Evolutionary conservation across 2,888 invertebrate species (phyloP).

Genomic region (Sphaerophoria taeniata): DNA sequence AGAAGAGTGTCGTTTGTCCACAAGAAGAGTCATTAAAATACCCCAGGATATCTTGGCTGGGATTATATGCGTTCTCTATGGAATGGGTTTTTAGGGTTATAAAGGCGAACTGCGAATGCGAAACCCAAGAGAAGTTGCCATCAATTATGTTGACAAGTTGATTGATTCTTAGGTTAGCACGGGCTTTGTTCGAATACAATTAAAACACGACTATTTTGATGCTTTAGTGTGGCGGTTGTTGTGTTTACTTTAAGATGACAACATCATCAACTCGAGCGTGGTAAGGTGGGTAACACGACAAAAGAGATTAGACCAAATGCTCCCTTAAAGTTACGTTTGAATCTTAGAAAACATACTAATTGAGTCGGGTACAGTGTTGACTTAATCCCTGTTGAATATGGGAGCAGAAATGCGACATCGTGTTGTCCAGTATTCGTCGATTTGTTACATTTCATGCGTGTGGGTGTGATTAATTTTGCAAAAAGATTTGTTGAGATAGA

Average conservation of each 20-base stretch:
- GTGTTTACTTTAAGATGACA: slow-evolving; percentile 29
- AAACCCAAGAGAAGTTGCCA: slow-evolving; percentile 17
- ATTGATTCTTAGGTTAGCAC: slow-evolving; percentile 51
- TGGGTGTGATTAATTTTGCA: slow-evolving; percentile 59
- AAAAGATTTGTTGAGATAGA: too few relatives aligned
- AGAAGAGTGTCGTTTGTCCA: slow-evolving; percentile 36
- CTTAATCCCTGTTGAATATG: slow-evolving; percentile 52
- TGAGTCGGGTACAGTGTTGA: slow-evolving; percentile 9
- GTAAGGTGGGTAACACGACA: slow-evolving; percentile 3
- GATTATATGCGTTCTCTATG: neutral
- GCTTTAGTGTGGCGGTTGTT: neutral
- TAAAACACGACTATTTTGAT: slow-evolving; percentile 22
- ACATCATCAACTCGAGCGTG: slow-evolving; percentile 11
- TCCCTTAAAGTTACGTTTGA: neutral
- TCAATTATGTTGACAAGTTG: slow-evolving; percentile 72
- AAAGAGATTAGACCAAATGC: slow-evolving; percentile 12
- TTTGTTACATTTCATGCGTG: slow-evolving; percentile 49
- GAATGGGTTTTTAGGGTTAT: too few relatives aligned
- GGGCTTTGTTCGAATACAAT: slow-evolving; percentile 54
- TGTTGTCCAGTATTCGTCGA: neutral
- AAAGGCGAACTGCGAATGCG: neutral
- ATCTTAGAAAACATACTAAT: slow-evolving; percentile 46
- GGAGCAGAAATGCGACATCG: neutral
- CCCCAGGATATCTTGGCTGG: neutral
- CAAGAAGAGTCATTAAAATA: neutral